A percentile compares a stretch with the other conserved stretches of the same genome.
Evolutionary conservation across 2,797 vertebrate genomes (phyloP).

Genomic region (Liparis tanakae): DNA sequence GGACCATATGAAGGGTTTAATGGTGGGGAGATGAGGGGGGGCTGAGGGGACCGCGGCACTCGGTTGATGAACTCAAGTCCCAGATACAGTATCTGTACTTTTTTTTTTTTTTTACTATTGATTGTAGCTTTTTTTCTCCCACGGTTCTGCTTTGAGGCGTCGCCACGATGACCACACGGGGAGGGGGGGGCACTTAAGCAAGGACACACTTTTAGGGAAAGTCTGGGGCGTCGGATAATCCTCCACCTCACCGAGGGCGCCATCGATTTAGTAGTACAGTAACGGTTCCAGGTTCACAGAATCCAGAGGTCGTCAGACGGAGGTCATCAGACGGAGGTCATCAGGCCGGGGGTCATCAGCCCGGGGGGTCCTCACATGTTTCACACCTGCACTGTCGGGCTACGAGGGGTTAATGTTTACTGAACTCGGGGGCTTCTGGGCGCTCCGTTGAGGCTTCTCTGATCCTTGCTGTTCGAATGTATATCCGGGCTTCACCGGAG

Average conservation of each 20-base stretch:
- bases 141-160: constrained; percentile 40
- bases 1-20: constrained; percentile 60
- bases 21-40: constrained; percentile 23
- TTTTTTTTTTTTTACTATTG: constrained; percentile 28
- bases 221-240: constrained; percentile 21
- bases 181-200: constrained; percentile 53
- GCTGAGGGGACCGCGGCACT: constrained; percentile 45
- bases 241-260: constrained; percentile 36
- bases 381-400: constrained; percentile 64
- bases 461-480: constrained; percentile 85
- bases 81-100: constrained; percentile 47
- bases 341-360: neutral
- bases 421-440: constrained; percentile 63
- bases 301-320: neutral
- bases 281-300: neutral
- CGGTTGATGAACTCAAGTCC: constrained; percentile 28
- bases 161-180: neutral
- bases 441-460: constrained; percentile 79
- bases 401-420: constrained; percentile 75
- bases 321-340: constrained; percentile 33
- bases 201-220: neutral
- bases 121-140: constrained; percentile 58
- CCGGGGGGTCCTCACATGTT: constrained; percentile 19
- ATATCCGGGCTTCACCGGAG: constrained; percentile 75
- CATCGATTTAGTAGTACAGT: neutral